Base-by-base conservation (phyloP, 2,888 invertebrate species). In the Pocota personata region DNA sequence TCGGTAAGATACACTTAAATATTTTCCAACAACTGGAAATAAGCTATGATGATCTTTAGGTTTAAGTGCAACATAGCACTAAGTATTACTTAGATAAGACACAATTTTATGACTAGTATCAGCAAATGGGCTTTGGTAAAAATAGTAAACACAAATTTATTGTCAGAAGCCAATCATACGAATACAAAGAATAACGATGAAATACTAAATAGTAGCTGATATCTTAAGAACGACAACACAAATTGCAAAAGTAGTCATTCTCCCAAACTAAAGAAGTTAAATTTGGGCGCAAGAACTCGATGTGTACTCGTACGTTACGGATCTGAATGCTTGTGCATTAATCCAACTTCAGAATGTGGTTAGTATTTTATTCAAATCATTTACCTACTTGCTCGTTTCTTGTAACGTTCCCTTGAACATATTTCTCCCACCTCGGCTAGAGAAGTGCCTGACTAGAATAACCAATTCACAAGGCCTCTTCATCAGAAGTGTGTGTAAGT, bases 401-500 rank as follows among this genome's bases (percentile, higher is more conserved):
- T 55, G 24, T 35, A 58, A 30, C 30, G 30, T 14, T 6, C 19
- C 21, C 50, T 37, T 50, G 50, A 50, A 58, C 50, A 50, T 48
- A 71, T 32, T 50, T 55, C 30, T 55, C 8, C 37, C 16, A 60
- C 30, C n/a, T 35, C 14, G 8, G 12, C 37, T 19, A 32, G 12
- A 30, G 14, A 2, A 27, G 40, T n/a, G 46, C 64, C 64, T 79
- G 79, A 27, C 48, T 66, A 30, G 79, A 72, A 79, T 62, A 58
- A 21, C 16, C 21, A 72, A 79, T 57, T 48, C 62, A 62, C 62
- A 60, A 57, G 64, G 64, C 55, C 43, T 66, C 55, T 16, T 66
- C 75, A 64, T 57, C 37, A 46, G 55, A 55, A 21, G 43, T 69
- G 3, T 7, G 7, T 8, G 24, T 57, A 27, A 37, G 30, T 35